A percentile compares a stretch with the other conserved stretches of the same genome.
These are phyloP conservation scores for Cassiopea andromeda DNA, from an alignment of 30 jellyfish, hydroid and myxozoan genomes.

Conservation along the genomic window DNA sequence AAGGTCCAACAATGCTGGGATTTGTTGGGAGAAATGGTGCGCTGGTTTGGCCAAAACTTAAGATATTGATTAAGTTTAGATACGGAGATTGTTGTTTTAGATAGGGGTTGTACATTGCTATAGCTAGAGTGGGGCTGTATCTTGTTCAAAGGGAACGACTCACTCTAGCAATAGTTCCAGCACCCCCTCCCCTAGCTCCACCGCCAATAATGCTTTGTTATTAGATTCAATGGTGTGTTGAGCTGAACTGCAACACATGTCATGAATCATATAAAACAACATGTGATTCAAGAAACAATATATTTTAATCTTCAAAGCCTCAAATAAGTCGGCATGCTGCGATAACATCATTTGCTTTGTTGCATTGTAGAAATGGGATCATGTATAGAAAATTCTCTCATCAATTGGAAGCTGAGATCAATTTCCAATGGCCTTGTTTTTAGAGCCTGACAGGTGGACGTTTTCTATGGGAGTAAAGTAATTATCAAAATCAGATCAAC, in stretches of 20 bases:
- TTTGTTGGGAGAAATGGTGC: too few relatives aligned
- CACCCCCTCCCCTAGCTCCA: too few relatives aligned
- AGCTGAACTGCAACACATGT: constrained; percentile 14
- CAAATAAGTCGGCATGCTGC: constrained; percentile 58
- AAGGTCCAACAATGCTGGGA: too few relatives aligned
- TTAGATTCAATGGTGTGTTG: too few relatives aligned
- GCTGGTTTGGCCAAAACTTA: too few relatives aligned
- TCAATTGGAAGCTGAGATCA: constrained; percentile 47
- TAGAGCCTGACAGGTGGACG: constrained; percentile 51
- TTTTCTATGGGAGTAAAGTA: constrained; percentile 55
- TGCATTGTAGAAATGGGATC: constrained; percentile 28
- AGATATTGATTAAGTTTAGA: too few relatives aligned
- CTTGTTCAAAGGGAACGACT: too few relatives aligned
- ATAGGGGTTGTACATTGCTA: too few relatives aligned
- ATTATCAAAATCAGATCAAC: constrained; percentile 34
- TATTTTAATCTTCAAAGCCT: constrained; percentile 14
- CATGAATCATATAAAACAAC: constrained; percentile 10
- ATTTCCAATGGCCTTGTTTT: neutral
- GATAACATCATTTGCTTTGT: constrained; percentile 43
- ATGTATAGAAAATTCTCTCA: constrained; percentile 44
- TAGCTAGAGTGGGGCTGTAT: too few relatives aligned
- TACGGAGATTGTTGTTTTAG: too few relatives aligned
- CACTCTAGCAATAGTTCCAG: too few relatives aligned
- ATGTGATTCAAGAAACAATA: constrained; percentile 30
- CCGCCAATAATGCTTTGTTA: too few relatives aligned